Base-by-base conservation (phyloP, 2,888 invertebrate genomes). In the Drosophila maculinotata region DNA sequence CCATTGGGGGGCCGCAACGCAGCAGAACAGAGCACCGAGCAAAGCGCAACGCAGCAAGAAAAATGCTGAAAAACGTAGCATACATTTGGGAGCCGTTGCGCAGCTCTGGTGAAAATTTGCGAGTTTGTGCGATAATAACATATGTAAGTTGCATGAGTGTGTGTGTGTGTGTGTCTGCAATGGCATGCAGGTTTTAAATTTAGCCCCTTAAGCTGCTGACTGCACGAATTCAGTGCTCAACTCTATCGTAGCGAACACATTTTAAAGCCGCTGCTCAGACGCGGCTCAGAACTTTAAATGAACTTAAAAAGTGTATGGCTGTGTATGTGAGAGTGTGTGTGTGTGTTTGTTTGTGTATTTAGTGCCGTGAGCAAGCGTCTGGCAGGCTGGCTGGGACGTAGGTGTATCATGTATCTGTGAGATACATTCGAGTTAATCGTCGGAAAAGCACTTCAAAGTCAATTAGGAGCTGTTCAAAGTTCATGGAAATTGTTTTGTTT, bases 71-170 rank as follows among this genome's bases (percentile, higher is more conserved):
- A 82, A 82, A 73, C 53, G 73, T 82, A 79, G 76, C 80, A 83
- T 83, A 76, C 82, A 74, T 79, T 83, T 76, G 87, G 83, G 83
- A 88, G 88, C 63, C 64, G 83, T 75, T 75, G 69, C 66, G 58
- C 57, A 35, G 75, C 73, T 70, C 64, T 57, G 87, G 69, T 54
- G 81, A 87, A 85, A 87, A 87, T 81, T 87, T 81, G 87, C 87
- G 85, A 81, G 87, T 66, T 81, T 74, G 79, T 87, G 87, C 69
- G 87, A 82, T 87, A 87, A 85, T 82, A 87, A 82, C 83, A 82
- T 72, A 79, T 85, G 86, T 81, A 87, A 87, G 86, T 87, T 87
- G 75, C 87, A 36, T 62, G 31, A 52, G 45, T 69, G 39, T 49
- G 31, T 36, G 36, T 36, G 38, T 20, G 17, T 42, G n/a, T 30